Base-by-base conservation (phyloP, 2,888 invertebrate genomes). In the Lepidochrysops patricia region DNA sequence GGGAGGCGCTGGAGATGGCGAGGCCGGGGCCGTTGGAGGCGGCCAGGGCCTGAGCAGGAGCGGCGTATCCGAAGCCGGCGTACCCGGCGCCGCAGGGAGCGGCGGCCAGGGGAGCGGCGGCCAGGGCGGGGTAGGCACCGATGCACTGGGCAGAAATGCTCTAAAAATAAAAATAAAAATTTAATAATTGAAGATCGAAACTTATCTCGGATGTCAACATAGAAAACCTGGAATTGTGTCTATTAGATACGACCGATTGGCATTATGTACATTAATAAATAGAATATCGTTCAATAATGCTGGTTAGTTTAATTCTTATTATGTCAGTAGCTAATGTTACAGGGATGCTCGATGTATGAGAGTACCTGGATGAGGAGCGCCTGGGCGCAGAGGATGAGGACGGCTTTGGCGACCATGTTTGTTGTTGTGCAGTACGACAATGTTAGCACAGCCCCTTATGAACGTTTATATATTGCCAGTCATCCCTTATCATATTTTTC, bases 351-450 rank as follows among this genome's bases (percentile, higher is more conserved):
- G n/a, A 25, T 49, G 5, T 52, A 13, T 27, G 9, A 23, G 23
- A 19, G 29, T 62, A 60, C 62, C 62, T 60, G 60, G 19, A 62
- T 54, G 52, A 62, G 68, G 66, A 70, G 73, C 66, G 71, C 72
- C 64, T 75, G 74, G 62, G 69, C 60, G 69, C 72, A 75, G 64
- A 76, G 59, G 13, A 74, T 37, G 15, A 76, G 58, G 54, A 75
- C 50, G 57, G 70, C 61, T 60, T 73, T 72, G 60, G 70, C 61
- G 60, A 69, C 67, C 73, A 75, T 74, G 59, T 57, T 68, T 70
- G 60, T 50, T 63, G 29, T 35, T 35, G 32, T 35, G 7, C n/a
- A 6, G 23, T 35, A 35, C 35, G 19, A 57, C 27, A 26, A 43
- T 57, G 27, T 12, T 27, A 27, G 15, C 6, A 27, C 15, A 19